Evolutionary conservation across 2,888 invertebrate genomes (phyloP), one percentile per base, ranked within the genome.

Genomic region (Pilophorus perplexus): DNA sequence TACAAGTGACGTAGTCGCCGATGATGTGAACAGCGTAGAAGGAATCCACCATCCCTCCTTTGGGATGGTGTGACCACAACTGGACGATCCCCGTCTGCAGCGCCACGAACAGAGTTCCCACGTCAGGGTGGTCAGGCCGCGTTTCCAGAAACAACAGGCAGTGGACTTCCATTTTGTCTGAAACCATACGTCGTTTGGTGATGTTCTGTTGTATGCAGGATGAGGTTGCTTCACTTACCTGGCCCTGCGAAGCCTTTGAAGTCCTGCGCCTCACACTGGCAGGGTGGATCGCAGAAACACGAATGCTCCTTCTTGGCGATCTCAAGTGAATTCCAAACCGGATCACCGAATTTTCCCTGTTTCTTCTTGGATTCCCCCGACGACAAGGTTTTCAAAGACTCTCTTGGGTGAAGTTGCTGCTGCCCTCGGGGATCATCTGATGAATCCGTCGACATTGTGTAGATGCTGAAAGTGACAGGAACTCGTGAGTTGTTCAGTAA

Each of bases 11-110:
- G 74, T 85, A 85, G 75, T 82, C 81, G n/a, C 55, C 69, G 2
- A 73, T 67, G 18, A 71, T 70, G 65, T 77, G 75, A 0, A 75
- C 73, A 2, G 76, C 78, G 55, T 73, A 74, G 71, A 79, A 79
- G 65, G 76, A 75, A 3, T 76, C 77, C 0, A 77, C 70, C 2
- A 68, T 14, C 5, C 88, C 88, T 10, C 88, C 89, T 10, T 82
- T 82, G 38, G 85, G 81, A 76, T 90, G 88, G 76, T 90, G 87
- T 16, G 90, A 90, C 88, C 91, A 93, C 20, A 87, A 82, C 78
- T 92, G 88, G 68, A 90, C 80, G 66, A 82, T 79, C 0, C 92
- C 92, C 71, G 87, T 88, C 74, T 88, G 88, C 69, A 91, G 77
- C 0, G 88, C 81, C 0, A 90, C 81, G 59, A 90, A 76, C 10